Conservation (phyloP, 2,888 invertebrate genomes). For the Dicycla oo region DNA sequence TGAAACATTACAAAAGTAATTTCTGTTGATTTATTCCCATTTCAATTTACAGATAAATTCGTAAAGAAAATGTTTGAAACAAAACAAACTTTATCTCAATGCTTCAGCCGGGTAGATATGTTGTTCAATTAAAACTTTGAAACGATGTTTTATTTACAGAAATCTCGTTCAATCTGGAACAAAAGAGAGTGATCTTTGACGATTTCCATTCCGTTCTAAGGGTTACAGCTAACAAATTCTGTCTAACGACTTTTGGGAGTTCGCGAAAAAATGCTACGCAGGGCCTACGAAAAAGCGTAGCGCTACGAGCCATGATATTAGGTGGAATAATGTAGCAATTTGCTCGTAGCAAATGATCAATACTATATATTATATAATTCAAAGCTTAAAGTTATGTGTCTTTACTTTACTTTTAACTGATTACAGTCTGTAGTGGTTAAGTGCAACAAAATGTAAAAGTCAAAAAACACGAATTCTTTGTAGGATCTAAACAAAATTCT, state of each 20-base stretch:
- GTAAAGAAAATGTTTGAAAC: constrained; percentile 40
- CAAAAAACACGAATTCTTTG: constrained; percentile 5
- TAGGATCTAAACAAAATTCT: constrained; percentile 8
- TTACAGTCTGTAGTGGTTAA: constrained; percentile 18
- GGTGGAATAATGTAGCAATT: constrained; percentile 63
- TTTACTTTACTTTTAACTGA: constrained; percentile 41
- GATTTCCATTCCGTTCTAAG: constrained; percentile 39
- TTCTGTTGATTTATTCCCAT: constrained; percentile 33
- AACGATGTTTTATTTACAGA: constrained; percentile 49
- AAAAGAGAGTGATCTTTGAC: constrained; percentile 45
- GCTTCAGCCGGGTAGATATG: constrained; percentile 44
- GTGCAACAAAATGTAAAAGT: constrained; percentile 2
- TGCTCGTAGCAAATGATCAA: constrained; percentile 55
- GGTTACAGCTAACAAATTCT: constrained; percentile 34
- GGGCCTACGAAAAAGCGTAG: constrained; percentile 67
- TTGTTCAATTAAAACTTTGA: constrained; percentile 61
- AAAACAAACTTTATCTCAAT: constrained; percentile 39
- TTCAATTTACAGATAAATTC: constrained; percentile 40
- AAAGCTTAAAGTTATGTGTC: constrained; percentile 53
- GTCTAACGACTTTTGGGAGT: constrained; percentile 55
- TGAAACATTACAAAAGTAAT: constrained; percentile 41
- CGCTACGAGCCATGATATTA: constrained; percentile 65
- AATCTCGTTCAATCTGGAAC: constrained; percentile 32
- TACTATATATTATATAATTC: constrained; percentile 62
- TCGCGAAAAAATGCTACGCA: constrained; percentile 58